phyloP scores from a whole-genome alignment of 2,888 invertebrate species.

The Synanthedon andrenaeformis region DNA sequence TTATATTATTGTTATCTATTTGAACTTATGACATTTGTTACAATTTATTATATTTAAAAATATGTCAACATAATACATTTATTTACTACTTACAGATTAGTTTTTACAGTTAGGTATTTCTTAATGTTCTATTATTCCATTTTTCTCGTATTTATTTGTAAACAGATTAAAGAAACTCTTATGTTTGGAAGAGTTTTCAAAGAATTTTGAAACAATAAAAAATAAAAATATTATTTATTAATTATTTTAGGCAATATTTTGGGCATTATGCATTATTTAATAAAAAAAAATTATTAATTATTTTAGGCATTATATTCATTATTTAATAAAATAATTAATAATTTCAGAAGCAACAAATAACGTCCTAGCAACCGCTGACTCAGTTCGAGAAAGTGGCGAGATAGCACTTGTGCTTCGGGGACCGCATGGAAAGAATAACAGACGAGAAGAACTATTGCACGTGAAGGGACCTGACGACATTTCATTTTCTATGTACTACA shows the following conservation, averaged over 20 bases:
- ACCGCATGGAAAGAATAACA: slow-evolving; percentile 29
- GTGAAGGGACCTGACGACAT: slow-evolving; percentile 40
- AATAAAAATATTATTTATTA: too few relatives aligned
- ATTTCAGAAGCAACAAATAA: slow-evolving; percentile 46
- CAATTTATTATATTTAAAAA: slow-evolving; percentile 13
- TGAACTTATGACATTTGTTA: slow-evolving; percentile 35
- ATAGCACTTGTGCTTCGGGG: slow-evolving; percentile 41
- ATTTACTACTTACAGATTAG: background rate
- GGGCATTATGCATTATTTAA: too few relatives aligned
- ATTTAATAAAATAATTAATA: slow-evolving; percentile 1
- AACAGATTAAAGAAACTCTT: too few relatives aligned
- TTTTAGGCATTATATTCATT: background rate
- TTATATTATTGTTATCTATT: slow-evolving; percentile 14
- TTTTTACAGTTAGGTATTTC: background rate
- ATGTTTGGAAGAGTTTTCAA: too few relatives aligned
- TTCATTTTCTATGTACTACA: slow-evolving; percentile 44
- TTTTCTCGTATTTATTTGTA: too few relatives aligned
- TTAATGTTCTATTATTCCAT: too few relatives aligned
- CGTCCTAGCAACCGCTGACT: slow-evolving; percentile 31
- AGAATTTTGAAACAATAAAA: too few relatives aligned
- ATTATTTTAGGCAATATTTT: too few relatives aligned
- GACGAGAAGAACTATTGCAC: slow-evolving; percentile 43
- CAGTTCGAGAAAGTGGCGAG: slow-evolving; percentile 32
- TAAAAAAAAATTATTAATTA: too few relatives aligned
- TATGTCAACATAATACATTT: slow-evolving; percentile 5